Conservation (phyloP, 2,797 vertebrate species). For the Rhynchonycteris naso region DNA sequence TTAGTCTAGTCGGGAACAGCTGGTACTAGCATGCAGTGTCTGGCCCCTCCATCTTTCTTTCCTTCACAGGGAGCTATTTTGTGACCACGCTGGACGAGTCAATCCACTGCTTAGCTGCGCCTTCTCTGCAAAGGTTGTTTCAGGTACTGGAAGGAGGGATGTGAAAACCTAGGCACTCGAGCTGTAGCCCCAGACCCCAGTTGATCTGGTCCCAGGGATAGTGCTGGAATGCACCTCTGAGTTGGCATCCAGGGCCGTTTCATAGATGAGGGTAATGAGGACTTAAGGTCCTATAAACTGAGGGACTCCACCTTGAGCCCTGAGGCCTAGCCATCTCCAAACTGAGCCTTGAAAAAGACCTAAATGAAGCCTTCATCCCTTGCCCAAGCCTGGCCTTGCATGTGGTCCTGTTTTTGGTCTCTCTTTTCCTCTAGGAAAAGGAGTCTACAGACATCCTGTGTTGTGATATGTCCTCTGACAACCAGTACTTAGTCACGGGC, state of each 20-base stretch:
- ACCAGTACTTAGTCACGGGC: slow-evolving; percentile 71
- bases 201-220: background rate
- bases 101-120: slow-evolving; percentile 8
- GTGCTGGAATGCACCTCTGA: background rate
- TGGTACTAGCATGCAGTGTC: background rate
- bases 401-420: background rate
- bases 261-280: background rate
- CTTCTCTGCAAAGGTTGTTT: slow-evolving; percentile 67
- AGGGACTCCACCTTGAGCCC: background rate
- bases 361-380: background rate
- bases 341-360: background rate
- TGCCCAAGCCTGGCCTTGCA: background rate
- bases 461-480: slow-evolving; percentile 69
- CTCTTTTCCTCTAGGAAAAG: slow-evolving; percentile 42
- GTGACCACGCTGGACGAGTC: slow-evolving; percentile 36
- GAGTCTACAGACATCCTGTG: slow-evolving; percentile 65
- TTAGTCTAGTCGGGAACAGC: background rate
- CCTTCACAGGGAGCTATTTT: slow-evolving; percentile 67
- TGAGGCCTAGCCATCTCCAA: background rate
- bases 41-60: background rate
- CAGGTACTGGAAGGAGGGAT: slow-evolving; percentile 58
- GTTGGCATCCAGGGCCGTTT: background rate
- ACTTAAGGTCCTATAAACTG: background rate
- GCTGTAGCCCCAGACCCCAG: background rate
- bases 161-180: background rate